Evolutionary conservation across 1,140 invertebrate genomes (phyloP).

Genomic region (Coenobita brevimanus): DNA sequence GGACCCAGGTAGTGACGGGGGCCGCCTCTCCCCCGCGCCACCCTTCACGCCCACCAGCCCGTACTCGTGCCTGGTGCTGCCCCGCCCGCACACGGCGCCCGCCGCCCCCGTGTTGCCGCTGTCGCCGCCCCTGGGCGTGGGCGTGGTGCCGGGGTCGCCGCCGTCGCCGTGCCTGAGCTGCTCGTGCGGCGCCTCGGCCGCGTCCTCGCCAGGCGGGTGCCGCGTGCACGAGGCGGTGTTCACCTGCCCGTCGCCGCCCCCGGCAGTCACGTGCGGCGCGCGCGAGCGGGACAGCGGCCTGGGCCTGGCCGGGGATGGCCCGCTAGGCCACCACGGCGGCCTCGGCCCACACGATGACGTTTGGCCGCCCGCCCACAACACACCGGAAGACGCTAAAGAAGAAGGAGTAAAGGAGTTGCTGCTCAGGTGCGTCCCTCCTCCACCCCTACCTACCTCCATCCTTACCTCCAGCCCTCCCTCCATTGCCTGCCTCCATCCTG

Average conservation of each 20-base stretch:
- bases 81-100: slow-evolving; percentile 32
- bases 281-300: slow-evolving; percentile 46
- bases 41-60: slow-evolving; percentile 10
- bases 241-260: slow-evolving; percentile 61
- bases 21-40: slow-evolving; percentile 44
- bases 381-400: slow-evolving; percentile 79
- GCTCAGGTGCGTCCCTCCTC: slow-evolving; percentile 81
- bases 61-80: slow-evolving; percentile 49
- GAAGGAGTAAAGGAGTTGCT: slow-evolving; percentile 90
- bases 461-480: neutral
- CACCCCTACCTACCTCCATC: slow-evolving; percentile 38
- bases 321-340: slow-evolving; percentile 62
- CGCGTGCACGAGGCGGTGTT: slow-evolving; percentile 63
- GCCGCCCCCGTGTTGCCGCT: slow-evolving; percentile 70
- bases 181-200: slow-evolving; percentile 57
- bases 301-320: slow-evolving; percentile 74
- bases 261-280: slow-evolving; percentile 56
- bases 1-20: slow-evolving; percentile 49
- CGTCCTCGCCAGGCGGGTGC: slow-evolving; percentile 58
- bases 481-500: neutral
- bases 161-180: slow-evolving; percentile 65
- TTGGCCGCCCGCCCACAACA: slow-evolving; percentile 76
- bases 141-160: slow-evolving; percentile 71
- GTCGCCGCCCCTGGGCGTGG: slow-evolving; percentile 70
- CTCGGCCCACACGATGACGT: slow-evolving; percentile 72